Evolutionary conservation across 2,888 invertebrate genomes (phyloP), one percentile per base, ranked within the genome.

Genomic region (Tachina lurida): DNA sequence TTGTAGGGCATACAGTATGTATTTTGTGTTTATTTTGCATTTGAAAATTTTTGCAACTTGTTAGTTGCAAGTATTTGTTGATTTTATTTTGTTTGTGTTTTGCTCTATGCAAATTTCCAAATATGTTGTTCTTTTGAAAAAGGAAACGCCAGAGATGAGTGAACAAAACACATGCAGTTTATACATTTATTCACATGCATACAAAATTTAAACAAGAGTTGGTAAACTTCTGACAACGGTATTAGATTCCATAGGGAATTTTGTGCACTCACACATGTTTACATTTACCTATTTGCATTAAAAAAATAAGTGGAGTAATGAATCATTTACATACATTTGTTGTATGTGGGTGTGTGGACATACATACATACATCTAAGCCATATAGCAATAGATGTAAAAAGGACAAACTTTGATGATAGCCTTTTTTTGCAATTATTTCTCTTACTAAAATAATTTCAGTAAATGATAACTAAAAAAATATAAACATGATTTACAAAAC

Each of bases 1-100:
- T n/a, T 68, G 60, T 19, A 31, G 10, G 58, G 76, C 60, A 71
- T 65, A 22, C 47, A 47, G 47, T 39, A 49, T 63, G 39, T 65
- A 43, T 45, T 47, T 17, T 3, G 10, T 71, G 58, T 60, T 39
- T 73, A 60, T 54, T 39, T 73, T 77, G 63, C 79, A 79, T 71
- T 79, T 65, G 63, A 54, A 79, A 45, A 68, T 62, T 77, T 73
- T 17, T 52, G 7, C 19, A 31, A 73, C 58, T 74, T 60, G 67
- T 74, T 67, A 39, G 49, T 60, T 80, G 60, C 58, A n/a, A n/a
- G n/a, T n/a, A n/a, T 31, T 80, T 80, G 80, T 74, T 80, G 47
- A 65, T 67, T 73, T 80, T 67, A 54, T 70, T 75, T 62, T 62
- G 62, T 75, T 81, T 70, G 19, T 62, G 9, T 68, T 81, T 45